Evolutionary conservation across 2,113 vertebrate genomes (phyloP), one percentile per base, ranked within the genome.

Genomic region (Istiophorus platypterus): DNA sequence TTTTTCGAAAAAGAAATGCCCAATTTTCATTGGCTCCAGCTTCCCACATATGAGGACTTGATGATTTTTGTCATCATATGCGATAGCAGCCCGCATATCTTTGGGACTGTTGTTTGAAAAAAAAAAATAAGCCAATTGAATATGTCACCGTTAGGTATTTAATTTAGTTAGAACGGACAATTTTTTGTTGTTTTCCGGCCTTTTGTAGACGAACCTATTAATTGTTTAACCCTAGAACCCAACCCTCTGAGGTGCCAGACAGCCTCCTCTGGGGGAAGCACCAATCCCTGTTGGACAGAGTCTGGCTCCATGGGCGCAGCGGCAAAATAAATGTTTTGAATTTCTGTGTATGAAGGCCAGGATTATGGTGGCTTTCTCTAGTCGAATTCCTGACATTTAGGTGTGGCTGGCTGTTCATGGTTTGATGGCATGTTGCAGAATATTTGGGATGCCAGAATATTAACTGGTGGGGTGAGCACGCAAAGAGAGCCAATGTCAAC

Each of bases 391-490:
- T 86, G 89, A 63, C 79, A 84, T 92, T 91, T 92, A 86, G 84
- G 59, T 88, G 90, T 29, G 84, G 80, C 88, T 62, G 80, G 62
- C 85, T 57, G 17, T 72, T 81, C 71, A 41, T 78, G 76, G 81
- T 91, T 86, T 82, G 66, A 56, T 91, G 91, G 91, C 89, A 95
- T 93, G 94, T 92, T 90, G 81, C 71, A 66, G 91, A 91, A 94
- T 95, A 86, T 92, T 94, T 94, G 86, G 94, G 85, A 95, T 96
- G 92, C 95, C 94, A 63, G 82, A 92, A 92, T 93, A 90, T 94
- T 93, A 92, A 89, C 78, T 91, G 87, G 91, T 91, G 92, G 88
- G 86, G 18, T 95, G 92, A 93, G 86, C 86, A 86, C 27, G 78
- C 88, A 92, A 91, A 92, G 89, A 88, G 86, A 67, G 70, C 80